Conservation (phyloP, 2,888 invertebrate genomes). For the Helicoverpa assulta region DNA sequence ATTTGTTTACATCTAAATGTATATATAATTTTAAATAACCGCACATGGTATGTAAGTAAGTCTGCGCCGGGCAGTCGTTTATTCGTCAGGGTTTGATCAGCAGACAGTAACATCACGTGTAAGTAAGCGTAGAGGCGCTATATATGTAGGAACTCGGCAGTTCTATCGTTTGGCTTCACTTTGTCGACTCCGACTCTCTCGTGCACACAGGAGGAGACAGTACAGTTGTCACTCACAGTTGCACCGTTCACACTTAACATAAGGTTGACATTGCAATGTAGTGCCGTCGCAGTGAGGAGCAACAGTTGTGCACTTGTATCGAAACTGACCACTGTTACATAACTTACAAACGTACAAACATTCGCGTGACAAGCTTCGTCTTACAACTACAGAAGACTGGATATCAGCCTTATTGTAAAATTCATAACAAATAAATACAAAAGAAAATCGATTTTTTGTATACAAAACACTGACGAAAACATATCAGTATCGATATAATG, state of each 20-base stretch:
- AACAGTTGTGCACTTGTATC: conserved; percentile 42
- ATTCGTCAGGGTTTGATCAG: conserved; percentile 66
- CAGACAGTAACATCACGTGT: conserved; percentile 45
- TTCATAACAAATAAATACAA: neutral
- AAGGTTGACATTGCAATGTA: conserved; percentile 14
- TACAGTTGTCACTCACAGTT: conserved; percentile 21
- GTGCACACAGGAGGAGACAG: conserved; percentile 41
- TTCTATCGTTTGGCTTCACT: conserved; percentile 57
- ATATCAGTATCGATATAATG: conserved; percentile 2
- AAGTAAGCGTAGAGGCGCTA: conserved; percentile 36
- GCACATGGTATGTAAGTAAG: conserved; percentile 62
- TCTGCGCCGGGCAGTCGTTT: conserved; percentile 69
- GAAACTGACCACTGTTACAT: conserved; percentile 46
- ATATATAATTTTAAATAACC: conserved; percentile 62
- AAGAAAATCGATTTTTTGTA: neutral
- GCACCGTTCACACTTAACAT: neutral
- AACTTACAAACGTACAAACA: conserved; percentile 21
- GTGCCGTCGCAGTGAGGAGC: neutral
- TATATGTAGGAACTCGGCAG: conserved; percentile 62
- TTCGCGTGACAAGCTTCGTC: conserved; percentile 13
- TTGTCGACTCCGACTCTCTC: conserved; percentile 45
- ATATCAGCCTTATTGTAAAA: conserved; percentile 15
- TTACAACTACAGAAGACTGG: conserved; percentile 17
- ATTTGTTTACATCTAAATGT: conserved; percentile 65
- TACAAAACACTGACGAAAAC: neutral